Evolutionary conservation across 2,797 vertebrate species (phyloP).

Genomic region (Eupleurogrammus muticus): DNA sequence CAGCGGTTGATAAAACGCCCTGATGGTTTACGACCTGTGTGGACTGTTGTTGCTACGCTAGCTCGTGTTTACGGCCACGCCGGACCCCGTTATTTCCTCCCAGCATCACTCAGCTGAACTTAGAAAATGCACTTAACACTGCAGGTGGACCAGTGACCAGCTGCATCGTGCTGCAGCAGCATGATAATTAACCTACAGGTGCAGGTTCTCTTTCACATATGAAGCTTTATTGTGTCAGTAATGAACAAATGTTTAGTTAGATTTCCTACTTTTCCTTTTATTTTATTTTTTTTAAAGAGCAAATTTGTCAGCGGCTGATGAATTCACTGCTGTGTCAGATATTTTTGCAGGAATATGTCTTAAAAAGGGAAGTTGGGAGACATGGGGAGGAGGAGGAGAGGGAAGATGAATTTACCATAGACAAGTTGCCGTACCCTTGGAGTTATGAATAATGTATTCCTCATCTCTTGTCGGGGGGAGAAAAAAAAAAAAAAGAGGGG

Average conservation of each 20-base stretch:
- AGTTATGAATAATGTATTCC: conserved; percentile 86
- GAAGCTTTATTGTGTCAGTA: background rate
- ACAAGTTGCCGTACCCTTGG: conserved; percentile 81
- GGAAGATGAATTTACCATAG: conserved; percentile 81
- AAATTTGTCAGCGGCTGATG: conserved; percentile 72
- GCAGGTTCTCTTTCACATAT: background rate
- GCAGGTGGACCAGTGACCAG: background rate
- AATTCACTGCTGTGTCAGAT: conserved; percentile 80
- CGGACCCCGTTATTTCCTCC: too few relatives aligned
- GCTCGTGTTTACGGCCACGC: too few relatives aligned
- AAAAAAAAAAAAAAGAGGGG: too few relatives aligned
- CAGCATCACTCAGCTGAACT: background rate
- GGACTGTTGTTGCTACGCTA: too few relatives aligned
- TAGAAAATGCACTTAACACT: background rate
- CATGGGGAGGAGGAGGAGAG: conserved; percentile 57
- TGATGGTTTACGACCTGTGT: too few relatives aligned
- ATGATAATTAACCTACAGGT: conserved; percentile 6
- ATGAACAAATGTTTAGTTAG: conserved; percentile 9
- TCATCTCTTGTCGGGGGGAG: conserved; percentile 80
- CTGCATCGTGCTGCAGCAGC: too few relatives aligned
- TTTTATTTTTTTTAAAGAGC: too few relatives aligned
- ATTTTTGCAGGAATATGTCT: conserved; percentile 77
- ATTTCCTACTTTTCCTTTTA: conserved; percentile 37
- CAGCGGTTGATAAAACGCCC: too few relatives aligned
- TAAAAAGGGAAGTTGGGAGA: conserved; percentile 63